A percentile compares a stretch with the other conserved stretches of the same genome.
phyloP scores from a whole-genome alignment of 64 coral and sea anemone species.

The Montipora capricornis region DNA sequence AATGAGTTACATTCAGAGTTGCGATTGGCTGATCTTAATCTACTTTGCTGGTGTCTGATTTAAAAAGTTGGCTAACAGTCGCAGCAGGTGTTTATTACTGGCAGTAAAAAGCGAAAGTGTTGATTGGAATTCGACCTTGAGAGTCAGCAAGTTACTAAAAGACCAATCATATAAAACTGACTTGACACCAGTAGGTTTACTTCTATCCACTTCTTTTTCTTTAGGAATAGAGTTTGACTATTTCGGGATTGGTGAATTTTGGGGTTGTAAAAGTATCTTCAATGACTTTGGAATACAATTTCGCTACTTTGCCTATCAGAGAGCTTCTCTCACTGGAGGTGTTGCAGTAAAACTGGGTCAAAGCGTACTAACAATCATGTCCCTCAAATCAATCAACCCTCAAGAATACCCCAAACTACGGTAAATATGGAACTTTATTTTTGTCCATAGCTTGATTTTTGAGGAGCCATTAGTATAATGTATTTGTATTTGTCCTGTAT shows the following conservation, averaged over 20 bases:
- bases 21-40: too few species aligned
- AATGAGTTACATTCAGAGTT: too few species aligned
- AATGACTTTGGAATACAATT: slow-evolving; percentile 63
- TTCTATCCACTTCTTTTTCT: not conserved
- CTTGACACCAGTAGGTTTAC: not conserved
- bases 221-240: slow-evolving; percentile 59
- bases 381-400: not conserved
- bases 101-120: too few species aligned
- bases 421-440: not conserved
- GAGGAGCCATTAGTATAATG: too few species aligned
- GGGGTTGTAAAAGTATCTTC: slow-evolving; percentile 53
- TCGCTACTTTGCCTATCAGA: slow-evolving; percentile 51
- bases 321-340: slow-evolving; percentile 43
- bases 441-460: not conserved
- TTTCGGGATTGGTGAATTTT: slow-evolving; percentile 69
- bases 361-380: slow-evolving; percentile 34
- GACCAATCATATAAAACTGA: too few species aligned
- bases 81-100: too few species aligned
- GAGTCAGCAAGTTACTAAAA: too few species aligned
- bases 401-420: slow-evolving; percentile 23
- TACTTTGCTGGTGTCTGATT: too few species aligned
- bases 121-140: too few species aligned
- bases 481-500: too few species aligned
- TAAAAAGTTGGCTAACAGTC: too few species aligned
- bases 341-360: slow-evolving; percentile 31